Evolutionary conservation across 2,113 vertebrate genomes (phyloP).

Genomic region (Pelecanoides urinatrix): DNA sequence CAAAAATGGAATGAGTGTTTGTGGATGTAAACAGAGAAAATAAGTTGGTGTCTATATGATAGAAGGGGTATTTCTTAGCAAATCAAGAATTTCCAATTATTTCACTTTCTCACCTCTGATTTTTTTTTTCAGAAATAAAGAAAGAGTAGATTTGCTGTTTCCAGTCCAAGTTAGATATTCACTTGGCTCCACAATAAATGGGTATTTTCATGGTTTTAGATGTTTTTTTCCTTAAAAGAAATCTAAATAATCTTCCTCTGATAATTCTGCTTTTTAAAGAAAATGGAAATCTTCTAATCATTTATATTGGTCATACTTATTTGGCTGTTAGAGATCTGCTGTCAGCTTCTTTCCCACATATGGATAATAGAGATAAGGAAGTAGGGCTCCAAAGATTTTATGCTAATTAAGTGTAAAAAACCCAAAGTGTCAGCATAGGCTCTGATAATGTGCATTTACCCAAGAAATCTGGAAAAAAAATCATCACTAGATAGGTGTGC

Average conservation of each 20-base stretch:
- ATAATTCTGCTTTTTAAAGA: not conserved
- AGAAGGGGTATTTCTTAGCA: not conserved
- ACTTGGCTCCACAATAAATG: not conserved
- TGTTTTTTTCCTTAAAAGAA: not conserved
- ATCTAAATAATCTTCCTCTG: not conserved
- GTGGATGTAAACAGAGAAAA: not conserved
- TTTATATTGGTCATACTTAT: not conserved
- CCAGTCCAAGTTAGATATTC: not conserved
- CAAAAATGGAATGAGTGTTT: not conserved
- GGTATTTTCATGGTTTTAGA: not conserved
- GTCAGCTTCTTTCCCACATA: not conserved
- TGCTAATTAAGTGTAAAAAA: slow-evolving; percentile 12
- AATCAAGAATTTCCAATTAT: not conserved
- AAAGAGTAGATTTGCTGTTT: not conserved
- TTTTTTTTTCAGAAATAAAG: not conserved
- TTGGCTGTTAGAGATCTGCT: slow-evolving; percentile 10
- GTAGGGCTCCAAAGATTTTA: not conserved
- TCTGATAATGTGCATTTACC: not conserved
- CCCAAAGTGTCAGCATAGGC: not conserved
- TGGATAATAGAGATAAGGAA: slow-evolving; percentile 6
- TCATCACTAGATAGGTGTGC: not conserved
- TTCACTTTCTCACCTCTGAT: not conserved
- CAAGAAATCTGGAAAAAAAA: not conserved
- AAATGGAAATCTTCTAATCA: not conserved
- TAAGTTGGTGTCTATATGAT: not conserved